phyloP scores from a whole-genome alignment of 2,113 vertebrate genomes.

The Okapia johnstoni region DNA sequence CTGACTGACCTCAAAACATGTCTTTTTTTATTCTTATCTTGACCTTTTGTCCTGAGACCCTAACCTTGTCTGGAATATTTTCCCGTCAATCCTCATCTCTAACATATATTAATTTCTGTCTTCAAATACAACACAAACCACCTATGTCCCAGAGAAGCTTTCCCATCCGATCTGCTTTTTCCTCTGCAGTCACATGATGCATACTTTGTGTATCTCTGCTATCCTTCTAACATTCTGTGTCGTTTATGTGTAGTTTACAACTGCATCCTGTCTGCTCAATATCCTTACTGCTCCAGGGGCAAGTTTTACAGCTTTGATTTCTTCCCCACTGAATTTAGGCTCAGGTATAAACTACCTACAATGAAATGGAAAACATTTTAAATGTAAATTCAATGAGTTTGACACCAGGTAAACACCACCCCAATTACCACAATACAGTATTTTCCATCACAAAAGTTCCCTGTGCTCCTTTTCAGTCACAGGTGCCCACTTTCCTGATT shows the following conservation, averaged over 20 bases:
- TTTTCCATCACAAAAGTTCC: not conserved
- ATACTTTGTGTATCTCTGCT: not conserved
- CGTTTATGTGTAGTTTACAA: not conserved
- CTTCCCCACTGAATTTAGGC: not conserved
- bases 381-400: not conserved
- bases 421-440: not conserved
- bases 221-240: not conserved
- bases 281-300: not conserved
- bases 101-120: not conserved
- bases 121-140: not conserved
- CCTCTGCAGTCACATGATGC: accelerated
- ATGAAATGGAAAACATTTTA: not conserved
- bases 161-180: not conserved
- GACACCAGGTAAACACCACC: not conserved
- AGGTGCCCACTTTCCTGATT: not conserved
- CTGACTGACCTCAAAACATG: not conserved
- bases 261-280: not conserved
- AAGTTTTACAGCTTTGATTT: not conserved
- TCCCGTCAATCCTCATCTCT: not conserved
- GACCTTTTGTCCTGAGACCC: not conserved
- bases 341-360: not conserved
- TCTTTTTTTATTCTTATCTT: not conserved
- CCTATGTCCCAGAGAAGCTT: not conserved
- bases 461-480: not conserved
- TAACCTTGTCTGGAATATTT: not conserved